Percentiles rank a stretch among this genome's conserved stretches.
phyloP scores from a whole-genome alignment of 2,888 invertebrate genomes.

The Dicranocentrus wangi region DNA sequence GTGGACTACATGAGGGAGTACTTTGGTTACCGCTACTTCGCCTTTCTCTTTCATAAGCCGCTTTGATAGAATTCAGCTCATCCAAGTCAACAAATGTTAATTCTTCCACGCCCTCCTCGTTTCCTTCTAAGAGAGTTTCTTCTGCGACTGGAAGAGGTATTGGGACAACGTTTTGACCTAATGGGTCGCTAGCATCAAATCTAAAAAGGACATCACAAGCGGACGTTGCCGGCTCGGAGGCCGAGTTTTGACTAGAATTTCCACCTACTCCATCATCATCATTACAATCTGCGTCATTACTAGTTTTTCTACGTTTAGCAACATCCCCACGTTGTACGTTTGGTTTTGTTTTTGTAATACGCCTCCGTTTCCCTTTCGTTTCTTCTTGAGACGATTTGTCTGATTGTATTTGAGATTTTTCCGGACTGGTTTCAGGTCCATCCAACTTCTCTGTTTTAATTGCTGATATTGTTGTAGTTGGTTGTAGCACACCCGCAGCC shows the following conservation, averaged over 20 bases:
- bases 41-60: not conserved
- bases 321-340: conserved; percentile 5
- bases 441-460: conserved; percentile 18
- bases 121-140: conserved; percentile 23
- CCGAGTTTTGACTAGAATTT: conserved; percentile 18
- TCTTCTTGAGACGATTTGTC: not conserved
- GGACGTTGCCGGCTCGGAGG: not conserved
- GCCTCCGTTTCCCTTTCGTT: conserved; percentile 12
- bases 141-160: conserved; percentile 15
- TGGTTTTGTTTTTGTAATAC: conserved; percentile 35
- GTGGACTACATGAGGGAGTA: conserved; percentile 5
- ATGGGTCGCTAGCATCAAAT: conserved; percentile 64
- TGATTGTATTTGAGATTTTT: not conserved
- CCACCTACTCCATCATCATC: not conserved
- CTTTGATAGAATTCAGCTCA: conserved; percentile 18
- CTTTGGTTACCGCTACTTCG: not conserved
- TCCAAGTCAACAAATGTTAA: conserved; percentile 37
- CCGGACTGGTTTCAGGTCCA: not conserved
- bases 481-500: conserved; percentile 16
- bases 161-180: conserved; percentile 61
- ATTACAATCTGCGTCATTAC: not conserved
- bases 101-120: conserved; percentile 32
- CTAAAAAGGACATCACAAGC: conserved; percentile 46
- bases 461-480: conserved; percentile 12
- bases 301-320: not conserved